A percentile compares a stretch with the other conserved stretches of the same genome.
phyloP scores from a whole-genome alignment of 2,113 vertebrate genomes.

The Percopsis transmontana region DNA sequence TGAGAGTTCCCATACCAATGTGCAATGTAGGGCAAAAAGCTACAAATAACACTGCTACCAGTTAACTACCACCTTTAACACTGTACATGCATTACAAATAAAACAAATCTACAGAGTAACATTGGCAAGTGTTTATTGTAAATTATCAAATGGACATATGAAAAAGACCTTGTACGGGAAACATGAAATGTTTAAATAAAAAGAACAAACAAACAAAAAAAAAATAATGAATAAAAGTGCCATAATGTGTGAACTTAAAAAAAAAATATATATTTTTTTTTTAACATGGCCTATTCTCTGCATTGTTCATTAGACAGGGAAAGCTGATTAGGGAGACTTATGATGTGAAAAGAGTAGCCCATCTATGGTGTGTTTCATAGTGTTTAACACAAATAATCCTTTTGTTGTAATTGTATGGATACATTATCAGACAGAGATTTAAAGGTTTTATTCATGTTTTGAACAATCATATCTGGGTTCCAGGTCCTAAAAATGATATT shows the following conservation, averaged over 20 bases:
- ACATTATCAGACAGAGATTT: too few relatives aligned
- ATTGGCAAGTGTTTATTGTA: conserved; percentile 74
- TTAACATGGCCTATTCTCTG: conserved; percentile 6
- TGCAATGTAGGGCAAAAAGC: too few relatives aligned
- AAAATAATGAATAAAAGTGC: neutral
- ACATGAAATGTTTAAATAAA: conserved; percentile 69
- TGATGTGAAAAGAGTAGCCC: neutral
- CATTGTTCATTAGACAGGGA: conserved; percentile 13
- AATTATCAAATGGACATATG: conserved; percentile 64
- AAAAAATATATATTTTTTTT: too few relatives aligned
- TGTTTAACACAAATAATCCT: neutral
- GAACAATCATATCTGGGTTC: conserved; percentile 1
- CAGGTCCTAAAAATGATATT: neutral
- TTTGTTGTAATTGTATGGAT: neutral
- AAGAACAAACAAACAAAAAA: conserved; percentile 41
- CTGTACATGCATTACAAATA: neutral
- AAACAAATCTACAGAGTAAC: conserved; percentile 1
- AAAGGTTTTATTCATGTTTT: neutral
- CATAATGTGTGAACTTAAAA: too few relatives aligned
- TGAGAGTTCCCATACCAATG: too few relatives aligned
- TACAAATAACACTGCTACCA: too few relatives aligned
- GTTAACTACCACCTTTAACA: neutral
- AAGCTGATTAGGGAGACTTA: neutral
- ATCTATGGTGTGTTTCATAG: neutral
- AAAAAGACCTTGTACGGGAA: conserved; percentile 60